Base-by-base conservation (phyloP, 2,797 vertebrate genomes). In the Kryptolebias ocellatus region DNA sequence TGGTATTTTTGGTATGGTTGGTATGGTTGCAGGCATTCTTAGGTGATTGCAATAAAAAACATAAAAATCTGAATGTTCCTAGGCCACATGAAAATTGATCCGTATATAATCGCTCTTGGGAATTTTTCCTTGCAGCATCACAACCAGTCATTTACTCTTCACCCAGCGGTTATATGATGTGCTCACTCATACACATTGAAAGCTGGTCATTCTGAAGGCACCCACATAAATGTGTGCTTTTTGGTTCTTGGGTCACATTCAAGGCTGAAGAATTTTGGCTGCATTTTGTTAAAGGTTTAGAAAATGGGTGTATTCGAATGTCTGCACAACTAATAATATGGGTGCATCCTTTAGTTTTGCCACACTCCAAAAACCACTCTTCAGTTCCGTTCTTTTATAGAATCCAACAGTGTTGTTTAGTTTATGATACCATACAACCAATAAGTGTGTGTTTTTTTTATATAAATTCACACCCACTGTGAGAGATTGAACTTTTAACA, bases 21-120 rank as follows among this genome's bases (percentile, higher is more conserved):
- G n/a, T 60, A 61, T 42, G 58, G 29, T 61, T 67, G 6, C 50
- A 60, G 2, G 6, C 66, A 68, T 42, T 44, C 52, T 70, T 61
- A 45, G n/a, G 67, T n/a, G 20, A 56, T 64, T 55, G 79, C 53
- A 52, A 83, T 75, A 70, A 89, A 85, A 77, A 86, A 90, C 72
- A 78, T 81, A 68, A 70, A 54, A 12, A 59, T 83, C 74, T 70
- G 82, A 77, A 70, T 66, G 64, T 60, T 70, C 63, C 72, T 68
- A 64, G 83, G 76, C 83, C 80, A 81, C 83, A 78, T 75, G 87
- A 87, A 91, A 91, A 87, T 87, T 84, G 81, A 92, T 91, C 86
- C 74, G 82, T 89, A 61, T 87, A 80, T 84, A 83, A 87, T 85
- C 79, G 76, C 65, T 75, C 80, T 4, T 34, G 49, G 81, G 86